Base-by-base conservation (phyloP, 2,797 vertebrate genomes). In the Sparus aurata region DNA sequence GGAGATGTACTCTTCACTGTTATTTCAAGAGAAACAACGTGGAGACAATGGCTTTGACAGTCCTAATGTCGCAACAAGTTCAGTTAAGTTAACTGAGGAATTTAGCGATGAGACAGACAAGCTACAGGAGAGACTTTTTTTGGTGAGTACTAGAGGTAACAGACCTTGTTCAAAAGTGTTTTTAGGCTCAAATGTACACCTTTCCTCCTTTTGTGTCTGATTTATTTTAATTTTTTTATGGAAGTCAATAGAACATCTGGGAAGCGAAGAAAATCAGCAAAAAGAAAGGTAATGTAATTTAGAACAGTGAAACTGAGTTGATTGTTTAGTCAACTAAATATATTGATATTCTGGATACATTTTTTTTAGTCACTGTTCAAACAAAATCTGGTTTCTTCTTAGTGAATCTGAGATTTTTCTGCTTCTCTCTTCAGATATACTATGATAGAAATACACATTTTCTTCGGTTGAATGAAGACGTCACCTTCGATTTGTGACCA, bases 221-320 rank as follows among this genome's bases (percentile, higher is more conserved):
- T 72, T 71, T 18, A 58, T 46, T 78, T 27, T 38, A 10, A 17
- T 60, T 10, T 76, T 82, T 78, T 82, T 69, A 10, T 63, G 2
- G 20, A n/a, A 97, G 95, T 77, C 95, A 75, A 85, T 90, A 74
- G 92, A 92, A 55, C 85, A 94, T 47, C 77, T 94, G 47, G 79
- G 82, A 76, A 70, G 63, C n/a, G 49, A 95, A 77, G 92, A 91
- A 71, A 93, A 94, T 49, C 89, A 95, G 4, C 90, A 91, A 83
- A 91, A 91, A 65, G 85, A 95, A 73, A 95, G 94, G 96, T 97
- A 94, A 54, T 69, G 50, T 16, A n/a, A 66, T 72, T 6, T 23
- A 58, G 13, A 55, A 6, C 47, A 69, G n/a, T 5, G 38, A 2
- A 2, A 1, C 49, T 50, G 47, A 27, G 1, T 34, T 0, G 3